These are phyloP conservation scores for Diglossa cyanea DNA, from an alignment of 2,797 vertebrate genomes.

Conservation along the genomic window DNA sequence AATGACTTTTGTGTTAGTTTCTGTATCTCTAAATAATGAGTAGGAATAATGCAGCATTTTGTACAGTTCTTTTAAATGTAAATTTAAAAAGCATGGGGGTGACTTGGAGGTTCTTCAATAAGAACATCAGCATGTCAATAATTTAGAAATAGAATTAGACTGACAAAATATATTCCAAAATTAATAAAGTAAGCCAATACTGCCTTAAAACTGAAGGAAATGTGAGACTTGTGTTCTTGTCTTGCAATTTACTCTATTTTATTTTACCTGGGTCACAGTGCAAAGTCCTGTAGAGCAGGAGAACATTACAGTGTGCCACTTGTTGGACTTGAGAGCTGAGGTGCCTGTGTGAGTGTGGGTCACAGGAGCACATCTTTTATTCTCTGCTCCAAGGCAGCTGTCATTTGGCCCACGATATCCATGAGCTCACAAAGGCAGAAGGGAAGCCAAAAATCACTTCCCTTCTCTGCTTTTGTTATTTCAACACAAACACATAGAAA, in stretches of 20 bases:
- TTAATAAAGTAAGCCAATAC: not conserved
- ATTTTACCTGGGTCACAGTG: not conserved
- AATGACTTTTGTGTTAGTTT: not conserved
- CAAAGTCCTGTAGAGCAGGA: not conserved
- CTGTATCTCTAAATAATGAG: not conserved
- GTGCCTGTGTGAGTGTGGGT: not conserved
- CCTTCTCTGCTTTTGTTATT: conserved; percentile 22
- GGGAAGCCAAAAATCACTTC: conserved; percentile 38
- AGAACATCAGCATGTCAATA: not conserved
- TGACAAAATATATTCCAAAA: not conserved
- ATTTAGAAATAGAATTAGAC: not conserved
- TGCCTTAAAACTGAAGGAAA: not conserved
- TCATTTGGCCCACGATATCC: not conserved
- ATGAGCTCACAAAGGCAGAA: conserved; percentile 30
- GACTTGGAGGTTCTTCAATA: not conserved
- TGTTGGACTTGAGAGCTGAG: not conserved
- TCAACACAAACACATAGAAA: conserved; percentile 19
- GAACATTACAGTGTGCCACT: fast-evolving
- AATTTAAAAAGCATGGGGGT: not conserved
- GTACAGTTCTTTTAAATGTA: not conserved
- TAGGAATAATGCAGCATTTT: not conserved
- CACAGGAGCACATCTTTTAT: not conserved
- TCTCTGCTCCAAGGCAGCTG: not conserved
- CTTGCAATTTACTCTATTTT: not conserved
- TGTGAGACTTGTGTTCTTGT: not conserved